Percentiles rank a stretch among this genome's conserved stretches.
Conservation (phyloP, 2,113 vertebrate genomes). For the Neodon shergylaensis region DNA sequence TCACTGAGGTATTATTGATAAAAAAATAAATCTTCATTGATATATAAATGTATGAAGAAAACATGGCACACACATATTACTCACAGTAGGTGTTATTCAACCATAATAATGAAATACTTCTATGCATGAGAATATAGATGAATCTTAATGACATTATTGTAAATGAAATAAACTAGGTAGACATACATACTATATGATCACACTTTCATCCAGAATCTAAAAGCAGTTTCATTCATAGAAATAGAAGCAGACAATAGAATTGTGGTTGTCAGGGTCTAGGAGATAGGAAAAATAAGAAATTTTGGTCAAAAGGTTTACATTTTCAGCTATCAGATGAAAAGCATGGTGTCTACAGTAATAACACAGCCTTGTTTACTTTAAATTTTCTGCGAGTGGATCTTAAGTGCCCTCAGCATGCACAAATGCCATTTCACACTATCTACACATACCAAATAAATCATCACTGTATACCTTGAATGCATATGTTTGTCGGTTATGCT, state of each 20-base stretch:
- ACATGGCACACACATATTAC: not conserved
- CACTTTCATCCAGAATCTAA: not conserved
- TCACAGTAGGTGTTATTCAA: not conserved
- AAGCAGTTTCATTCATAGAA: not conserved
- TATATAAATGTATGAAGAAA: not conserved
- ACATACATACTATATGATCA: not conserved
- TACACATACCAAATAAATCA: not conserved
- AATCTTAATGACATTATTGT: not conserved
- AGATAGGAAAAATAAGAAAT: not conserved
- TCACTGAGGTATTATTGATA: not conserved
- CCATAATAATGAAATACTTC: not conserved
- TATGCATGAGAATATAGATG: not conserved
- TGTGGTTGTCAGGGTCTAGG: not conserved
- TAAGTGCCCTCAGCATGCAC: not conserved
- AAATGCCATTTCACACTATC: not conserved
- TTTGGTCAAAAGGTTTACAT: not conserved
- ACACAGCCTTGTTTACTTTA: not conserved
- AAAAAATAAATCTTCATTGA: not conserved
- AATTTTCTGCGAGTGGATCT: not conserved
- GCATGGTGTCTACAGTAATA: not conserved
- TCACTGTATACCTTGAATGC: not conserved
- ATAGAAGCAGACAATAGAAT: not conserved
- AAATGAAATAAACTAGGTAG: not conserved
- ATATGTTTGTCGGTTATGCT: not conserved
- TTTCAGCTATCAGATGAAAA: not conserved